Evolutionary conservation across 2,113 vertebrate species (phyloP).

Genomic region (Dipodomys stephensi): DNA sequence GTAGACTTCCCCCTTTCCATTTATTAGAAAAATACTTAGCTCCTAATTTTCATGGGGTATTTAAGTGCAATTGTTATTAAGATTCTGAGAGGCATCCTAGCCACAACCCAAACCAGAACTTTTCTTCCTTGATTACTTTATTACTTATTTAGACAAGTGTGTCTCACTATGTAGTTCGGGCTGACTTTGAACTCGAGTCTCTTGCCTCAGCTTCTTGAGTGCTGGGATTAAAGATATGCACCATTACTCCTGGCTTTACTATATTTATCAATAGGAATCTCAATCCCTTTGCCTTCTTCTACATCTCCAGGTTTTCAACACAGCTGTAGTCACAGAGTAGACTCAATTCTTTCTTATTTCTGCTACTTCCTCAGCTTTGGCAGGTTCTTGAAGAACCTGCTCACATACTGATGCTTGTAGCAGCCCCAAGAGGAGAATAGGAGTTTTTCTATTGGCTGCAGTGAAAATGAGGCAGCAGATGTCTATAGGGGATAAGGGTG

Average conservation of each 20-base stretch:
- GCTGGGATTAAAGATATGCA: neutral
- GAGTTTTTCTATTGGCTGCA: constrained; percentile 41
- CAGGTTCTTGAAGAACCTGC: constrained; percentile 43
- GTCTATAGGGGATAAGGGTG: constrained; percentile 14
- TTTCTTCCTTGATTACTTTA: neutral
- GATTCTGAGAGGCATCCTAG: constrained; percentile 57
- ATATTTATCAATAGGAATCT: constrained; percentile 53
- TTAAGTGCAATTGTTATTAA: constrained; percentile 76
- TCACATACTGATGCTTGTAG: neutral
- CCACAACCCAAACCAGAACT: constrained; percentile 61
- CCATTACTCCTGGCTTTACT: neutral
- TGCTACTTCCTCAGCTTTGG: constrained; percentile 49
- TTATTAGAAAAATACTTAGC: constrained; percentile 69
- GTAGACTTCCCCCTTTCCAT: constrained; percentile 72
- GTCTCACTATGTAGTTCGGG: neutral
- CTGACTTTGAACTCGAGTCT: neutral
- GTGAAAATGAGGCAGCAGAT: constrained; percentile 19
- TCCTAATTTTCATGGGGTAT: constrained; percentile 64
- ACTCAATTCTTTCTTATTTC: neutral
- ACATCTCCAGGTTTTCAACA: neutral
- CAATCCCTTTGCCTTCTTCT: neutral
- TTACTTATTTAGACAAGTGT: neutral
- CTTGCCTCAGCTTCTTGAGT: neutral
- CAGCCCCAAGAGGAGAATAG: neutral
- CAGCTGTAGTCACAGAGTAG: constrained; percentile 13